These are phyloP conservation scores for Geococcyx californianus DNA, from an alignment of 2,113 vertebrate genomes.

Conservation along the genomic window DNA sequence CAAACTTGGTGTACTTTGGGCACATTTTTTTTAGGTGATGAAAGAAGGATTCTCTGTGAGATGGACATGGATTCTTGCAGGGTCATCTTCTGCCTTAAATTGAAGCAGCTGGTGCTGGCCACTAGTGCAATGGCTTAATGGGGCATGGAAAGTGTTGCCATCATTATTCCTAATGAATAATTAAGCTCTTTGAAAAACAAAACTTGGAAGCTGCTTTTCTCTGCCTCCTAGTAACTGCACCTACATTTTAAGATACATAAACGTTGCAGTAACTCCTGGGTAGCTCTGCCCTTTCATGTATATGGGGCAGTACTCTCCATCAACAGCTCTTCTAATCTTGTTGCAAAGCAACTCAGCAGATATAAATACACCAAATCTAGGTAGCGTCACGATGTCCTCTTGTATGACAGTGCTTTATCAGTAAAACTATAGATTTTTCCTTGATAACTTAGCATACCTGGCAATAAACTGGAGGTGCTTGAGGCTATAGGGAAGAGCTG, in stretches of 20 bases:
- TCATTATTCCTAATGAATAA: slow-evolving; percentile 16
- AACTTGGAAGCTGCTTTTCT: not conserved
- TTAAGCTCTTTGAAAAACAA: not conserved
- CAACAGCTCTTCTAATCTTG: not conserved
- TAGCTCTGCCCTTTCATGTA: not conserved
- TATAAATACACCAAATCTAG: not conserved
- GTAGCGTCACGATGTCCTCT: not conserved
- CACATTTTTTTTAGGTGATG: not conserved
- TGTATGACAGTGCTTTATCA: not conserved
- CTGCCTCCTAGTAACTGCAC: not conserved
- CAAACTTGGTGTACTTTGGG: not conserved
- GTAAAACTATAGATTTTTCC: not conserved
- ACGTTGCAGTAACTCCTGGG: not conserved
- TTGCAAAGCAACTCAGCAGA: not conserved
- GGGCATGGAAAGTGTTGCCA: not conserved
- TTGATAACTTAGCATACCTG: not conserved
- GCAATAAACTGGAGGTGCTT: not conserved
- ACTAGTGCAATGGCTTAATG: not conserved
- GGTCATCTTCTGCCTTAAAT: not conserved
- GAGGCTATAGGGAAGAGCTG: not conserved
- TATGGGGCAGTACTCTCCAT: not conserved
- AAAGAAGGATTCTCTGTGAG: not conserved
- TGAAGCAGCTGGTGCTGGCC: not conserved
- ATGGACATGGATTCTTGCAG: not conserved
- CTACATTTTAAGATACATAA: not conserved